Evolutionary conservation across 2,888 invertebrate genomes (phyloP).

Genomic region (Timandra comae): DNA sequence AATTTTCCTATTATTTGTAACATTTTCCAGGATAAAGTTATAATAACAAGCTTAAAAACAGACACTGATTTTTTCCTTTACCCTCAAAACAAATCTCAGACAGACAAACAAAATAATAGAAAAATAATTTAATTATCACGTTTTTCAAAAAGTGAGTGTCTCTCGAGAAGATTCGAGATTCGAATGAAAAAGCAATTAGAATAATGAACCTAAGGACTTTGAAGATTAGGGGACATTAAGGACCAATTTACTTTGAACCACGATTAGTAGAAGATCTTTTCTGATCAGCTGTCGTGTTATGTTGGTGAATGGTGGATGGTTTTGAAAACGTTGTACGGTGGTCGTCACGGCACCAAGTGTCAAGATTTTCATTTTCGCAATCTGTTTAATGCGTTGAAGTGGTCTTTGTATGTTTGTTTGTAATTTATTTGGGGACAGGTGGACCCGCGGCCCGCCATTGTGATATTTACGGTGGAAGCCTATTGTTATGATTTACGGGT

Average conservation of each 20-base stretch:
- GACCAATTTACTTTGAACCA: conserved; percentile 20
- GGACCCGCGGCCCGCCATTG: conserved; percentile 19
- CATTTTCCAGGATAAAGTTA: too few relatives aligned
- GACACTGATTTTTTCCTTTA: too few relatives aligned
- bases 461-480: conserved; percentile 12
- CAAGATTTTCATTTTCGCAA: conserved; percentile 50
- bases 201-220: conserved; percentile 68
- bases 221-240: conserved; percentile 23
- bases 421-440: conserved; percentile 38
- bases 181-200: conserved; percentile 55
- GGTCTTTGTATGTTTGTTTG: conserved; percentile 38
- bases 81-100: too few relatives aligned
- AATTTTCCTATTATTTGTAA: too few relatives aligned
- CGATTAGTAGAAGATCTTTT: neutral
- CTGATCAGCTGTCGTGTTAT: conserved; percentile 6
- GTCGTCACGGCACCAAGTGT: conserved; percentile 27
- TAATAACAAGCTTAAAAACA: too few relatives aligned
- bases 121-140: conserved; percentile 70
- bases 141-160: conserved; percentile 54
- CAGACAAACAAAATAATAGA: conserved; percentile 16
- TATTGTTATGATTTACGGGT: conserved; percentile 13
- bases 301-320: conserved; percentile 10
- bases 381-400: conserved; percentile 59
- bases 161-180: conserved; percentile 57
- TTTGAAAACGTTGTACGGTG: conserved; percentile 2